Percentiles rank a stretch among this genome's conserved stretches.
Evolutionary conservation across 2,113 vertebrate species (phyloP).

Genomic region (Platysternon megacephalum): DNA sequence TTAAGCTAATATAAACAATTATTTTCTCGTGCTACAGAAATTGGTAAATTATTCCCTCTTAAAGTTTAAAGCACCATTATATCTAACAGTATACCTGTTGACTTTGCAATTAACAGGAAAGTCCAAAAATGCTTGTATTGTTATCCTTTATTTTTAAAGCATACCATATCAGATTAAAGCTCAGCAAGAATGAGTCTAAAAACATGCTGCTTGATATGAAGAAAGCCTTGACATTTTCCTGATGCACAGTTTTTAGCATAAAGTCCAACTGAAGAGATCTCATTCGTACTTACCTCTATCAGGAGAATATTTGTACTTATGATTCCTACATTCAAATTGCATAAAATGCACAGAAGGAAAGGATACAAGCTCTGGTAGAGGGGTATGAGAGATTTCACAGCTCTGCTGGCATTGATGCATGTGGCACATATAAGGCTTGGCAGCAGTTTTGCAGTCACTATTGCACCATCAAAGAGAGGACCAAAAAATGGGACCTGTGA

Average conservation of each 20-base stretch:
- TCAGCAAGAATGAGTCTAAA: background rate
- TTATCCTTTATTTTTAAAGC: background rate
- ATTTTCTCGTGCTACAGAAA: background rate
- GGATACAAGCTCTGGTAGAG: conserved; percentile 99
- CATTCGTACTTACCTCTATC: conserved; percentile 57
- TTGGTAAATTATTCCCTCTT: background rate
- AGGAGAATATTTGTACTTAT: background rate
- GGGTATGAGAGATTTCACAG: conserved; percentile 95
- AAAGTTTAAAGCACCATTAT: background rate
- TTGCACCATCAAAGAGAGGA: conserved; percentile 94
- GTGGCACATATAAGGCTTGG: conserved; percentile 96
- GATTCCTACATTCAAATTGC: background rate
- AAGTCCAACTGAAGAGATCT: background rate
- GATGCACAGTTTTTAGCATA: background rate
- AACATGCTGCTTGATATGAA: rapidly evolving
- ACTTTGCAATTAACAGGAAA: background rate
- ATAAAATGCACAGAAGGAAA: conserved; percentile 70
- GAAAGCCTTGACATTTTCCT: background rate
- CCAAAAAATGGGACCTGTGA: conserved; percentile 96
- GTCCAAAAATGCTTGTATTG: rapidly evolving
- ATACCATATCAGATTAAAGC: background rate
- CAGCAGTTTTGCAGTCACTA: conserved; percentile 91
- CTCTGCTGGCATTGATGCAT: conserved; percentile 98
- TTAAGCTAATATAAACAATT: background rate
- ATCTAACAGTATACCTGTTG: background rate